A percentile compares a stretch with the other conserved stretches of the same genome.
phyloP scores from a whole-genome alignment of 2,888 invertebrate species.

The Hirtodrosophila confusa region DNA sequence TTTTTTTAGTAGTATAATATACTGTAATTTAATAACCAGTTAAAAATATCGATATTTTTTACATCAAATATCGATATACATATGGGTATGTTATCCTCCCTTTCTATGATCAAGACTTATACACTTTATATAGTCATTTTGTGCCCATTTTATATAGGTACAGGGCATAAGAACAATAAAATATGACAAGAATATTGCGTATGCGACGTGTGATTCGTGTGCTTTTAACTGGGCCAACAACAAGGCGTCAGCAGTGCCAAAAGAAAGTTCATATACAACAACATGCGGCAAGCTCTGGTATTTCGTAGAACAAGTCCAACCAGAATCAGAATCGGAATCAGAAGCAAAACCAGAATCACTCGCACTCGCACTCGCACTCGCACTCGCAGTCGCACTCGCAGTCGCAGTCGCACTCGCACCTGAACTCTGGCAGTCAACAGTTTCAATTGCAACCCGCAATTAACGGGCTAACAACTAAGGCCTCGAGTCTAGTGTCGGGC shows the following conservation, averaged over 20 bases:
- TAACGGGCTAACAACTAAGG: constrained; percentile 30
- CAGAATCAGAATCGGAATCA: constrained; percentile 26
- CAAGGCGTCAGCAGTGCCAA: constrained; percentile 31
- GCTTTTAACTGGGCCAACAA: constrained; percentile 40
- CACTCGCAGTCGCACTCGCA: constrained; percentile 1
- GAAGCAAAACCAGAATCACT: constrained; percentile 2
- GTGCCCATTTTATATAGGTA: too few species aligned
- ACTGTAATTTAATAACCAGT: too few species aligned
- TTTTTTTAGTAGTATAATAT: too few species aligned
- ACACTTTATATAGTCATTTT: too few species aligned
- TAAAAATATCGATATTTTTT: too few species aligned
- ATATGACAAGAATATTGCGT: constrained; percentile 49
- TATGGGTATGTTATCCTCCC: too few species aligned
- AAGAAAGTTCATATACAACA: constrained; percentile 58
- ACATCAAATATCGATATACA: too few species aligned
- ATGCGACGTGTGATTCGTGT: constrained; percentile 45
- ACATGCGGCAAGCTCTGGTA: constrained; percentile 8
- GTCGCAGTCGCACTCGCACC: not conserved
- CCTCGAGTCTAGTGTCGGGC: constrained; percentile 4
- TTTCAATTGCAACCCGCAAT: constrained; percentile 41
- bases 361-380: constrained; percentile 3
- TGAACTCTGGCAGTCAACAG: not conserved
- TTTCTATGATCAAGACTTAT: too few species aligned
- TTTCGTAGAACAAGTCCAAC: constrained; percentile 51
- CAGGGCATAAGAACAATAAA: not conserved